These are phyloP conservation scores for Trachelus stipa DNA, from an alignment of 2,888 invertebrate species.

Conservation along the genomic window DNA sequence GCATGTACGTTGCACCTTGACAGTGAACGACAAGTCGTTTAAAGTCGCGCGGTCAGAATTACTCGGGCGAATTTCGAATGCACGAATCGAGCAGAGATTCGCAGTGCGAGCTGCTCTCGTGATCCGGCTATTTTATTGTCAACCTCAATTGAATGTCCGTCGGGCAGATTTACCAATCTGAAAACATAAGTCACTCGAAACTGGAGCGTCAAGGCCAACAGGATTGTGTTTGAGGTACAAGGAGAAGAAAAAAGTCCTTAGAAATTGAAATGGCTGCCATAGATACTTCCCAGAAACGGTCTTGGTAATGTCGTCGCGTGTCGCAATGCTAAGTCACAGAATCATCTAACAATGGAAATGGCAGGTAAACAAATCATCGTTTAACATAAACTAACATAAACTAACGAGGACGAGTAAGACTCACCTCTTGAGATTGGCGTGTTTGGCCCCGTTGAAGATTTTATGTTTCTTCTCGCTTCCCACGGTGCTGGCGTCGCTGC, in stretches of 20 bases:
- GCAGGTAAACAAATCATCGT: background rate
- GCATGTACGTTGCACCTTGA: background rate
- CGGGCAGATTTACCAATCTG: background rate
- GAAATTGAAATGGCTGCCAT: background rate
- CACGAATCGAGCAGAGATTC: background rate
- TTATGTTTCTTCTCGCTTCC: slow-evolving; percentile 76
- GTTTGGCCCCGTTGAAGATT: slow-evolving; percentile 77
- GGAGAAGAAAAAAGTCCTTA: background rate
- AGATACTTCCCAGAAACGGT: background rate
- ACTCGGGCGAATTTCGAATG: background rate
- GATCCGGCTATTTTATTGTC: background rate
- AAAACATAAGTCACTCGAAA: background rate
- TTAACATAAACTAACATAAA: background rate
- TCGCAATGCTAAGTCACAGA: background rate
- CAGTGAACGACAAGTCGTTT: slow-evolving; percentile 1
- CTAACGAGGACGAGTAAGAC: slow-evolving; percentile 31
- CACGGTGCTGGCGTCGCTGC: slow-evolving; percentile 74
- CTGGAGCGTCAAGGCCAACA: background rate
- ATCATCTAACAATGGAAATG: background rate
- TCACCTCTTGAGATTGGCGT: slow-evolving; percentile 79
- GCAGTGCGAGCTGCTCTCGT: background rate
- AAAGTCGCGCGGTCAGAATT: background rate
- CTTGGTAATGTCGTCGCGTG: background rate
- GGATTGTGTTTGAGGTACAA: background rate
- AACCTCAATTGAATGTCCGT: background rate